Base-by-base conservation (phyloP, 2,113 vertebrate species). In the Campylorhamphus procurvoides region DNA sequence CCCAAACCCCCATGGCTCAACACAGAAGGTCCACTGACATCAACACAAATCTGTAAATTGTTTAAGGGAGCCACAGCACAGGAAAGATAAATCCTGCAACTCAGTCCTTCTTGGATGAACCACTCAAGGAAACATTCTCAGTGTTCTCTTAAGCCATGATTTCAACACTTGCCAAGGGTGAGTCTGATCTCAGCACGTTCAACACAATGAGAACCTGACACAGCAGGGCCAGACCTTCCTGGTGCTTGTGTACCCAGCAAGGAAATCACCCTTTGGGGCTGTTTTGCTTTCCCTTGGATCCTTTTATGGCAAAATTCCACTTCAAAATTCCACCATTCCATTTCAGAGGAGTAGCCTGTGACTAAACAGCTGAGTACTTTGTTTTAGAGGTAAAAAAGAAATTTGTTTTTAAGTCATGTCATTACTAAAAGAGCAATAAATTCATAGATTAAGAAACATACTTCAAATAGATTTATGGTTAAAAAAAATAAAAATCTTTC, bases 341-440 rank as follows among this genome's bases (percentile, higher is more conserved):
- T 95, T 97, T 97, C 88, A 93, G 84, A 95, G 95, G 71, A 95
- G 37, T 27, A 86, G 64, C 62, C 67, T 96, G 42, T 52, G 58
- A 97, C 42, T 60, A 93, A 96, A 96, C 20, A 95, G 93, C 73
- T 49, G 72, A 97, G 60, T 85, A 60, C 78, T 96, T 93, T 68
- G 95, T 95, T 97, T 97, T 78, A 16, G 85, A 96, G 93, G 68
- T 91, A 90, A 97, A 93, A 78, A 95, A 94, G 42, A 46, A 67
- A 89, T 95, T 96, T 83, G 68, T 89, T 96, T 94, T 87, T 60
- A 92, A 87, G 78, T 47, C 76, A 88, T 92, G 66, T 93, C 55
- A 92, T 96, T 95, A 87, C 90, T 96, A 95, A 97, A 95, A 79
- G 80, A 96, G 39, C 62, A 94, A 86, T 94, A 97, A 96, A 94